These are phyloP conservation scores for Danio aesculapii DNA, from an alignment of 2,797 vertebrate species.

Conservation along the genomic window DNA sequence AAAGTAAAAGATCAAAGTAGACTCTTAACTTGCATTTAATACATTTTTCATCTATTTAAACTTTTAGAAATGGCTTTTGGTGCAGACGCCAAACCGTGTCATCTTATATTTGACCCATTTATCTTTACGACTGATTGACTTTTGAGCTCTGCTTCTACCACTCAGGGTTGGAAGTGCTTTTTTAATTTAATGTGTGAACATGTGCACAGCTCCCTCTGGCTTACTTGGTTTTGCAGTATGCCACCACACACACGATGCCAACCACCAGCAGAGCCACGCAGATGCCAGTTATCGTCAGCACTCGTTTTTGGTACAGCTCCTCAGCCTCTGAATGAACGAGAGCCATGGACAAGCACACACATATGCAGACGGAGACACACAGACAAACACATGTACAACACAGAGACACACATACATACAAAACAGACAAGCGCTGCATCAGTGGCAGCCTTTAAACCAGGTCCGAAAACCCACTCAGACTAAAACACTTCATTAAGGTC, in stretches of 20 bases:
- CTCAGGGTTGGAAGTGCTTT: not conserved
- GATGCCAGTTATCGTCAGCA: slow-evolving; percentile 97
- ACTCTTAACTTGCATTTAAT: too few species aligned
- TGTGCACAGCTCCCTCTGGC: slow-evolving; percentile 57
- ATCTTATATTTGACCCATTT: too few species aligned
- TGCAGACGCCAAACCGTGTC: too few species aligned
- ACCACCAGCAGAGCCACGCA: slow-evolving; percentile 96
- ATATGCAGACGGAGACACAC: slow-evolving; percentile 59
- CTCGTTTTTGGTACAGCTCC: slow-evolving; percentile 96
- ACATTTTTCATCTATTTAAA: too few species aligned
- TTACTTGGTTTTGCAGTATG: slow-evolving; percentile 99
- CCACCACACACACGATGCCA: slow-evolving; percentile 97
- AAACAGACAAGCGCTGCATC: slow-evolving; percentile 47
- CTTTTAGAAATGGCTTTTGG: too few species aligned
- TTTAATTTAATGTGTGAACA: slow-evolving; percentile 31
- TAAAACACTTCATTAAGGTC: slow-evolving; percentile 9
- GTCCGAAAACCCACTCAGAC: not conserved
- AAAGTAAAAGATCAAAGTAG: too few species aligned
- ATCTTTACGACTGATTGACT: not conserved
- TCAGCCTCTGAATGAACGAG: slow-evolving; percentile 86
- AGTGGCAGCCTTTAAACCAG: slow-evolving; percentile 40
- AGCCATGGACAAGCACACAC: slow-evolving; percentile 55
- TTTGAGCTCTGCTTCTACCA: not conserved
- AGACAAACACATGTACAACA: slow-evolving; percentile 48
- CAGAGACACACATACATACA: slow-evolving; percentile 45